Evolutionary conservation across 2,888 invertebrate species (phyloP).

Genomic region (Crioceris asparagi): DNA sequence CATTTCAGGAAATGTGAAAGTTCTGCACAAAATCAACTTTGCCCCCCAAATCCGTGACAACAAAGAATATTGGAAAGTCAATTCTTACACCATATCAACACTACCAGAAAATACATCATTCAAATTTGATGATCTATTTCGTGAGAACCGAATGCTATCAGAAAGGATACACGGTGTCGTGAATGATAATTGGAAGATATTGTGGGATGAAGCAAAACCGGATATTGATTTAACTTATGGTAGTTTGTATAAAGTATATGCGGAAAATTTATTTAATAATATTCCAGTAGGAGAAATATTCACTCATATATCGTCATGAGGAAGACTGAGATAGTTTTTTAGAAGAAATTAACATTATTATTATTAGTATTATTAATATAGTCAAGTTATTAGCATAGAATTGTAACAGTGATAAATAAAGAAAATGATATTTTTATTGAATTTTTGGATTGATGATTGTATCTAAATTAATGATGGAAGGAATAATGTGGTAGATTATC

Average conservation of each 20-base stretch:
- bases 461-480: too few species aligned
- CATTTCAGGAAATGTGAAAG: conserved; percentile 6
- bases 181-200: conserved; percentile 6
- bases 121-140: conserved; percentile 6
- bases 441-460: too few species aligned
- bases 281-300: conserved; percentile 3
- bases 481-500: too few species aligned
- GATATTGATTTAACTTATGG: conserved; percentile 6
- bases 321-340: too few species aligned
- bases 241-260: conserved; percentile 4
- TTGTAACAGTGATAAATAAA: too few species aligned
- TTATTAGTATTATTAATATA: too few species aligned
- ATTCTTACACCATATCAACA: conserved; percentile 3
- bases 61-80: conserved; percentile 4
- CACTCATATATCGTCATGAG: too few species aligned
- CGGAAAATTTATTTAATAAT: conserved; percentile 5
- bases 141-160: conserved; percentile 6
- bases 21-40: conserved; percentile 6
- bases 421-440: too few species aligned
- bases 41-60: not conserved
- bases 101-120: conserved; percentile 4
- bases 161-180: conserved; percentile 7
- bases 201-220: conserved; percentile 6
- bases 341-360: too few species aligned
- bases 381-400: too few species aligned